Evolutionary conservation across 2,797 vertebrate genomes (phyloP).

Genomic region (Masticophis lateralis): DNA sequence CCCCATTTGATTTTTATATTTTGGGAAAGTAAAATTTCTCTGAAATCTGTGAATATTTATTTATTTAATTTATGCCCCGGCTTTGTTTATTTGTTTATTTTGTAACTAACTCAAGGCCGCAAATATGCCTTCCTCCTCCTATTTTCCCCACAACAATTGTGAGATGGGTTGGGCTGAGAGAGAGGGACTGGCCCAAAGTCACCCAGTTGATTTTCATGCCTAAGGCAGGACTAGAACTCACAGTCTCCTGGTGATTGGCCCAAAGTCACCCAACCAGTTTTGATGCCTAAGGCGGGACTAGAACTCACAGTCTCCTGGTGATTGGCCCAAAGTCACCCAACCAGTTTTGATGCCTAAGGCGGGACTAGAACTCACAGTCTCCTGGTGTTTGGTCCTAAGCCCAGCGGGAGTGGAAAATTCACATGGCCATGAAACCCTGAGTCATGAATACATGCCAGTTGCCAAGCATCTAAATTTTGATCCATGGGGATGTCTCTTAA

Average conservation of each 20-base stretch:
- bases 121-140: neutral
- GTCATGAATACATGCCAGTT: neutral
- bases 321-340: too few relatives aligned
- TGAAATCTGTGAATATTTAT: neutral
- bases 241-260: too few relatives aligned
- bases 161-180: neutral
- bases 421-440: neutral
- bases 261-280: too few relatives aligned
- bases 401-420: neutral
- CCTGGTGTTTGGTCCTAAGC: too few relatives aligned
- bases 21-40: neutral
- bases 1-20: neutral
- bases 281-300: too few relatives aligned
- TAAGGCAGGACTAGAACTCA: too few relatives aligned
- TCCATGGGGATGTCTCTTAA: neutral
- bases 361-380: too few relatives aligned
- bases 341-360: accelerated
- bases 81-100: neutral
- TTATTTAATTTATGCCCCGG: neutral
- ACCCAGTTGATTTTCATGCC: neutral
- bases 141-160: neutral
- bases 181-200: neutral
- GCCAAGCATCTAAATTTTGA: neutral
- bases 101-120: neutral
- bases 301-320: too few relatives aligned